These are phyloP conservation scores for Teleogryllus oceanicus DNA, from an alignment of 2,888 invertebrate genomes.

Conservation along the genomic window DNA sequence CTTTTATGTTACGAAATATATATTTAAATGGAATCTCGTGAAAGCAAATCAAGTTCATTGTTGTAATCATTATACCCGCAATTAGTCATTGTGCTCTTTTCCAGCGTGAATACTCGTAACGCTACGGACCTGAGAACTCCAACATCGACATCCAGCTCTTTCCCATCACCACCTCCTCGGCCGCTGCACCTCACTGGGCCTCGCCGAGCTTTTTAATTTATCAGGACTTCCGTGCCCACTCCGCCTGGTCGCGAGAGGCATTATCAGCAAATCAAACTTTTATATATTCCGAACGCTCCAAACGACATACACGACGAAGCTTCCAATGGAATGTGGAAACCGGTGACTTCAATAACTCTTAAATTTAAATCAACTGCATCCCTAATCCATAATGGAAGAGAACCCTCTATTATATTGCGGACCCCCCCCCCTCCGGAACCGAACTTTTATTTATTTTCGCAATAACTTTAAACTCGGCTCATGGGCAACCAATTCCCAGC, in stretches of 20 bases:
- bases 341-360: neutral
- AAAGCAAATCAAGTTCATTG: no score
- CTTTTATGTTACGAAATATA: no score
- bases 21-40: no score
- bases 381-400: conserved; percentile 2
- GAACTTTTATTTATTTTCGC: neutral
- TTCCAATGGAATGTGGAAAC: neutral
- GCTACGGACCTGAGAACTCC: neutral
- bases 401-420: neutral
- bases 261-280: conserved; percentile 10
- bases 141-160: neutral
- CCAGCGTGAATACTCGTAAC: no score
- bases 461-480: conserved; percentile 1
- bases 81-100: no score
- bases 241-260: neutral
- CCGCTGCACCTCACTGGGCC: neutral
- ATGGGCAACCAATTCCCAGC: neutral
- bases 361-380: neutral
- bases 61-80: no score
- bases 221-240: neutral
- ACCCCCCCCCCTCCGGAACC: neutral
- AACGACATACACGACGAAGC: neutral
- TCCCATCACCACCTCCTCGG: neutral
- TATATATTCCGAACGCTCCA: neutral
- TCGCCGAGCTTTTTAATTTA: neutral